Conservation (phyloP, 2,888 invertebrate genomes). For the Galerucella nymphaeae region DNA sequence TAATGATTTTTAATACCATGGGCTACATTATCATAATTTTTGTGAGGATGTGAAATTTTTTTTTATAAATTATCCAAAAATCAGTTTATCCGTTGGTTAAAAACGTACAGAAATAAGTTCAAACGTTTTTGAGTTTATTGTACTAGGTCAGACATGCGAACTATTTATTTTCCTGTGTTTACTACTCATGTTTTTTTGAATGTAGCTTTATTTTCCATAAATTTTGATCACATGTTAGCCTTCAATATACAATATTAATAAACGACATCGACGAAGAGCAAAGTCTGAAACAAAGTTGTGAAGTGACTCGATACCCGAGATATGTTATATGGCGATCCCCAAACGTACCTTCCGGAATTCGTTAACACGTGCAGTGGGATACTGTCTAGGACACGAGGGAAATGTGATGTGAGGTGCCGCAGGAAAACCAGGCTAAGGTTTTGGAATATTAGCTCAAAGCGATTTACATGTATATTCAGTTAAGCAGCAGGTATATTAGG, state of each 20-base stretch:
- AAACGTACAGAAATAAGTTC: no score
- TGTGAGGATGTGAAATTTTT: no score
- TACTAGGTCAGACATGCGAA: no score
- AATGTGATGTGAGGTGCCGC: slow-evolving; percentile 45
- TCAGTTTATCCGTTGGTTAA: no score
- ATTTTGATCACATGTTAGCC: not conserved
- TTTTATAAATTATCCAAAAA: no score
- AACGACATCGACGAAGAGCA: not conserved
- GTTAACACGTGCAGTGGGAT: slow-evolving; percentile 47
- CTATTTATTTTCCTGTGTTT: no score
- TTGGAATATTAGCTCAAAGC: slow-evolving; percentile 50
- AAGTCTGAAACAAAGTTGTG: no score
- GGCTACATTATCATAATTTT: no score
- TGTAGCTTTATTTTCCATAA: not conserved
- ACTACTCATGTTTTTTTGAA: no score
- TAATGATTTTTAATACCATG: no score
- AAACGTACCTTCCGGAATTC: slow-evolving; percentile 42
- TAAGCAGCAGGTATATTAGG: slow-evolving; percentile 62
- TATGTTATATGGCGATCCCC: slow-evolving; percentile 18
- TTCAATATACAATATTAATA: not conserved
- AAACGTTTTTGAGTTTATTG: no score
- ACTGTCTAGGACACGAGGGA: slow-evolving; percentile 36
- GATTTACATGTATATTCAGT: slow-evolving; percentile 62
- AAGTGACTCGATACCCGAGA: slow-evolving; percentile 13
- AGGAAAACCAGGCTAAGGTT: slow-evolving; percentile 43